A percentile compares a stretch with the other conserved stretches of the same genome.
Conservation (phyloP, 2,797 vertebrate genomes). For the Bradypus variegatus region DNA sequence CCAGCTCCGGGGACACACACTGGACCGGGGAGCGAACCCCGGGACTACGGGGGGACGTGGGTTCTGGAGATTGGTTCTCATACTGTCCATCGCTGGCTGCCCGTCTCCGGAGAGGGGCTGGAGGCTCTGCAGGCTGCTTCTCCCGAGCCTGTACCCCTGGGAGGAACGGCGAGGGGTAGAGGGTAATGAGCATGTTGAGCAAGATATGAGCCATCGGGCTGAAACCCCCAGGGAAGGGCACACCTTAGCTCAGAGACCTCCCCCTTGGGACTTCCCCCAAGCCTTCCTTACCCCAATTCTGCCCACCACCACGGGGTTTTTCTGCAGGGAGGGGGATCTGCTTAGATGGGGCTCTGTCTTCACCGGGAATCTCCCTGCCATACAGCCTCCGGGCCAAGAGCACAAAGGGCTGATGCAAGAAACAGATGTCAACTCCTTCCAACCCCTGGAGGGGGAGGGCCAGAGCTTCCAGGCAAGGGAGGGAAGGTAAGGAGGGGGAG, state of each 20-base stretch:
- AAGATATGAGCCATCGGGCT: neutral
- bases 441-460: slow-evolving; percentile 57
- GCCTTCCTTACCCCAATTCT: neutral
- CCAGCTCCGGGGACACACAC: slow-evolving; percentile 93
- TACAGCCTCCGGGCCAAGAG: slow-evolving; percentile 26
- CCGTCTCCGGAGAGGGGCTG: slow-evolving; percentile 72
- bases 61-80: slow-evolving; percentile 78
- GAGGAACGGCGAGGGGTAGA: slow-evolving; percentile 46
- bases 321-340: neutral
- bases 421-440: slow-evolving; percentile 64
- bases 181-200: neutral
- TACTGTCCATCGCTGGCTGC: slow-evolving; percentile 84
- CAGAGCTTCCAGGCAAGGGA: slow-evolving; percentile 58
- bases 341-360: slow-evolving; percentile 9
- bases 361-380: slow-evolving; percentile 21
- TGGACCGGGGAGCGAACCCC: slow-evolving; percentile 87
- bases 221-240: neutral
- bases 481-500: slow-evolving; percentile 43
- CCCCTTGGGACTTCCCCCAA: neutral
- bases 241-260: neutral
- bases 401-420: slow-evolving; percentile 60
- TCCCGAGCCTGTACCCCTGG: slow-evolving; percentile 85
- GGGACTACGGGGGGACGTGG: slow-evolving; percentile 74
- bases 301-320: neutral
- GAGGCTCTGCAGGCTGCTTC: slow-evolving; percentile 74